Base-by-base conservation (phyloP, 2,888 invertebrate genomes). In the Orthonychiurus folsomi region DNA sequence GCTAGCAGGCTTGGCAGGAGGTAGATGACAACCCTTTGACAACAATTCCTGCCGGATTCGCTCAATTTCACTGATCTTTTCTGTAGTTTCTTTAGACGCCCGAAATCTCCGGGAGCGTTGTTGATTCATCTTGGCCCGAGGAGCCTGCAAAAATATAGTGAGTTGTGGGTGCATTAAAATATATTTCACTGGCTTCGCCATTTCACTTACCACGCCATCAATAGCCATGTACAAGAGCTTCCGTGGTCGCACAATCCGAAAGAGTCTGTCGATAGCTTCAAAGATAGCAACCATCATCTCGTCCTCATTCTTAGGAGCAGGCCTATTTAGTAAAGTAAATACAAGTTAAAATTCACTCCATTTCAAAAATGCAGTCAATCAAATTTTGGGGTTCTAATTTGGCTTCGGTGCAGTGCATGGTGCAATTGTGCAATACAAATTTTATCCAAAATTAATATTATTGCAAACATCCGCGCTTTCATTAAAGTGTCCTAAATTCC, bases 231-330 rank as follows among this genome's bases (percentile, higher is more conserved):
- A 99, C 67, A 99, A 79, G 54, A 99, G 72, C 77, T 93, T 93
- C 74, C 93, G 82, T 0, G 96, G 96, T 69, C 95, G 81, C 0
- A 95, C 93, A 74, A 96, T 95, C 56, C 86, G 83, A 79, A 97
- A 92, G 65, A 99, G 81, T 64, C 96, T 82, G 79, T 99, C 99
- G 69, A 99, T 96, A 78, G 95, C 97, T 74, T 96, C 96, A 77
- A 99, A 99, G 75, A 99, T 99, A 55, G 93, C 91, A 56, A 94
- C 84, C 95, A 99, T 99, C 99, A 99, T 99, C 81, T 99, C 99
- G 75, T 97, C 96, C 78, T 99, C 99, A 80, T 94, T 90, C 78
- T 90, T 92, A 0, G 99, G 99, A 0, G 97, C 88, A 1, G 96
- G 93, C 68, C 84, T 83, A 56, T 26, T n/a, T 52, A n/a, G n/a